Evolutionary conservation across 2,888 invertebrate genomes (phyloP).

Genomic region (Trichopria drosophilae): DNA sequence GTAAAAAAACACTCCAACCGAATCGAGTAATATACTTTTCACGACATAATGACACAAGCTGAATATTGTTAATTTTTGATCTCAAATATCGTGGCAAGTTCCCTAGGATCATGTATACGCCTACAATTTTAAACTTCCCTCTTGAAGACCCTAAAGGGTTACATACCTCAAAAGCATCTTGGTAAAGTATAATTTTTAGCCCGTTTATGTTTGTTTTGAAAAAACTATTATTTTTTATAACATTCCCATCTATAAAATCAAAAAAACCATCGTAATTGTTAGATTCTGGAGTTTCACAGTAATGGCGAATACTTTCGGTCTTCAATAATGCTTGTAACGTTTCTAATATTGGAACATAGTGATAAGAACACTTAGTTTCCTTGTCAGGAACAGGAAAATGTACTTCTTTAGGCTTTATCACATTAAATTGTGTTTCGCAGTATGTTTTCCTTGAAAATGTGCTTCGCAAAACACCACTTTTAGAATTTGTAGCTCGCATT

Average conservation of each 20-base stretch:
- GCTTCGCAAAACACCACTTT: too few species aligned
- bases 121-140: neutral
- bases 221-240: too few species aligned
- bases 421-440: too few species aligned
- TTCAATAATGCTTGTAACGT: conserved; percentile 4
- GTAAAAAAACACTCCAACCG: conserved; percentile 26
- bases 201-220: conserved; percentile 15
- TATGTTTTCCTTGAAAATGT: too few species aligned
- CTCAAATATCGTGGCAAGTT: conserved; percentile 18
- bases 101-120: conserved; percentile 27
- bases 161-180: conserved; percentile 36
- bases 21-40: conserved; percentile 28
- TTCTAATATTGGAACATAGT: conserved; percentile 15
- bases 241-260: too few species aligned
- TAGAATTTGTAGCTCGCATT: too few species aligned
- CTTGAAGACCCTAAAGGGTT: conserved; percentile 12
- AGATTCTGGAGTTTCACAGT: conserved; percentile 12
- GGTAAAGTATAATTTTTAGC: conserved; percentile 27
- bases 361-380: neutral
- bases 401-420: too few species aligned
- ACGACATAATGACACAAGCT: conserved; percentile 22
- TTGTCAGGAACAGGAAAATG: too few species aligned
- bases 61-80: conserved; percentile 25
- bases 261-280: too few species aligned
- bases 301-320: neutral